phyloP scores from a whole-genome alignment of 2,797 vertebrate genomes.

The Ibycter americanus region DNA sequence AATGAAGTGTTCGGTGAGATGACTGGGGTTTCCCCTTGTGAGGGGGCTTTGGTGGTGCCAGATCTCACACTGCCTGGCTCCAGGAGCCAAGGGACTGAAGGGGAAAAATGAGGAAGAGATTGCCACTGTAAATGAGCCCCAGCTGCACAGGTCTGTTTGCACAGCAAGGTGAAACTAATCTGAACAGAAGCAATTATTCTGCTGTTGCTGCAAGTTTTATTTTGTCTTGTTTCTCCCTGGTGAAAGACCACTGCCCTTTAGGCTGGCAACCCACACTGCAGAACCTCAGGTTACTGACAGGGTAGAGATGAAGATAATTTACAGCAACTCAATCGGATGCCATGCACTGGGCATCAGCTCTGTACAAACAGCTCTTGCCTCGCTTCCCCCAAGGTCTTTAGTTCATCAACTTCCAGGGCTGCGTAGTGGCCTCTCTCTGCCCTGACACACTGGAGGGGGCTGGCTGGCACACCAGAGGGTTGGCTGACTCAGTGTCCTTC shows the following conservation, averaged over 20 bases:
- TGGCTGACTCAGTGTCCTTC: not conserved
- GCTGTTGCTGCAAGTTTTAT: not conserved
- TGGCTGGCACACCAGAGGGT: not conserved
- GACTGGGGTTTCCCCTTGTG: not conserved
- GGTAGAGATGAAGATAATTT: not conserved
- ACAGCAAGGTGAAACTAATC: not conserved
- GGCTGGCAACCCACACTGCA: not conserved
- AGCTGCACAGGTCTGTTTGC: not conserved
- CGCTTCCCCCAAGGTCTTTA: not conserved
- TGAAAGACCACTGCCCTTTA: not conserved
- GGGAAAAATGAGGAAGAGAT: not conserved
- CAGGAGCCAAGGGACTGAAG: not conserved
- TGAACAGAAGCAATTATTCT: not conserved
- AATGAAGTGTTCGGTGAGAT: not conserved
- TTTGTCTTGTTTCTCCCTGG: not conserved
- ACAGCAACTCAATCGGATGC: not conserved
- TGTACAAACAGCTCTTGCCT: not conserved
- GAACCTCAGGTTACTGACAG: not conserved
- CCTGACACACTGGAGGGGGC: rapidly evolving
- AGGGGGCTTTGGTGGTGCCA: not conserved
- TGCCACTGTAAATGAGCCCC: not conserved
- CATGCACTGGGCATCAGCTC: not conserved
- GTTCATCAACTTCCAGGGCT: not conserved
- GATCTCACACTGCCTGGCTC: not conserved
- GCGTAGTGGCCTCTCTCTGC: not conserved